Evolutionary conservation across 92 coral and sea anemone species (phyloP).

Genomic region (Heliopora coerulea): DNA sequence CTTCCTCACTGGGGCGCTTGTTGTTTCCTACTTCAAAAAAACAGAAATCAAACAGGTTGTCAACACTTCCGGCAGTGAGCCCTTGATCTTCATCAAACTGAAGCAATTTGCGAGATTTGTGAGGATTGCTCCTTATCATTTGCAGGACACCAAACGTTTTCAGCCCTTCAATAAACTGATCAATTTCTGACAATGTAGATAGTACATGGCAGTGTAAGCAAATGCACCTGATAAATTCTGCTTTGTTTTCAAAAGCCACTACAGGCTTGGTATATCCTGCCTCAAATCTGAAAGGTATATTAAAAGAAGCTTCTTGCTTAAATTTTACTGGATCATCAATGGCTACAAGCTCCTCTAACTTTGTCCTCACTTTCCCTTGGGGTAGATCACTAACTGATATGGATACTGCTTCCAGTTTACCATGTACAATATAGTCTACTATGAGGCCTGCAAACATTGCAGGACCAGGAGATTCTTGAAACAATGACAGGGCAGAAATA

Average conservation of each 20-base stretch:
- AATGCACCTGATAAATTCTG: constrained; percentile 53
- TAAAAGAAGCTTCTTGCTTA: constrained; percentile 56
- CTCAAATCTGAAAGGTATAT: constrained; percentile 48
- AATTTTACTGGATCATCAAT: constrained; percentile 44
- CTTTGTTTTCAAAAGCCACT: constrained; percentile 49
- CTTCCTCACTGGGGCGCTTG: constrained; percentile 56
- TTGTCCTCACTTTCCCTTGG: constrained; percentile 48
- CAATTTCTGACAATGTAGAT: constrained; percentile 48
- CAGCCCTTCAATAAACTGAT: constrained; percentile 58
- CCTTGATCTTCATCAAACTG: constrained; percentile 36
- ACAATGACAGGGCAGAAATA: constrained; percentile 52
- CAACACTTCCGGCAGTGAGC: constrained; percentile 53
- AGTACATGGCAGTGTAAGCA: constrained; percentile 53
- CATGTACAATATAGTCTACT: constrained; percentile 55
- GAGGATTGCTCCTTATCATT: constrained; percentile 48
- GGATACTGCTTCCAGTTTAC: constrained; percentile 53
- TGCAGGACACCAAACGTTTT: constrained; percentile 50
- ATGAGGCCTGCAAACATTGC: constrained; percentile 51
- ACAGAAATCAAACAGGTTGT: constrained; percentile 39
- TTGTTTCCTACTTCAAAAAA: constrained; percentile 44
- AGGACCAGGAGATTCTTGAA: constrained; percentile 65
- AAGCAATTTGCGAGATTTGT: constrained; percentile 48
- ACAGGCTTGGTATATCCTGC: constrained; percentile 56
- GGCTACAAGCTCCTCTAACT: constrained; percentile 45
- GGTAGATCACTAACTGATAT: constrained; percentile 47